A percentile compares a stretch with the other conserved stretches of the same genome.
phyloP scores from a whole-genome alignment of 1,140 invertebrate species.

The Ips typographus region DNA sequence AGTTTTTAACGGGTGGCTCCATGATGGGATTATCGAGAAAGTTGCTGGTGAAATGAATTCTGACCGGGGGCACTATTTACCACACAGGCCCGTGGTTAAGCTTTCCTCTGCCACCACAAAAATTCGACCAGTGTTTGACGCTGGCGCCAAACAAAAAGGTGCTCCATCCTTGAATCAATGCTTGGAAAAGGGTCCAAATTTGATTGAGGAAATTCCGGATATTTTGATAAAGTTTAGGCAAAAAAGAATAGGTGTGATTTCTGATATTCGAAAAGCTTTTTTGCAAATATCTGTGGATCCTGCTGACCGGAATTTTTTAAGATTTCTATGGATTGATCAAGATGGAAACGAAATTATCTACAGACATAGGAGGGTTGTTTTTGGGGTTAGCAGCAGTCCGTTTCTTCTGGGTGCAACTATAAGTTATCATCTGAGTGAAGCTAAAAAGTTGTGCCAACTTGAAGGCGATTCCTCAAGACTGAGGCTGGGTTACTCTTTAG shows the following conservation, averaged over 20 bases:
- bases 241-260: constrained; percentile 46
- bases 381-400: constrained; percentile 47
- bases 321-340: constrained; percentile 49
- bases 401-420: constrained; percentile 48
- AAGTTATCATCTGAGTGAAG: constrained; percentile 13
- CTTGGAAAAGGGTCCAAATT: constrained; percentile 47
- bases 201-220: constrained; percentile 50
- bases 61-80: constrained; percentile 29
- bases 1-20: constrained; percentile 35
- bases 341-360: constrained; percentile 8
- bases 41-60: neutral
- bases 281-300: constrained; percentile 46
- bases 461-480: neutral
- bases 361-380: constrained; percentile 42
- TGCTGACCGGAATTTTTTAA: constrained; percentile 45
- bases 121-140: constrained; percentile 33
- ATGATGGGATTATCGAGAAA: constrained; percentile 39
- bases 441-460: neutral
- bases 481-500: neutral
- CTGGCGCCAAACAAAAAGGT: constrained; percentile 12
- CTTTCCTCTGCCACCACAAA: constrained; percentile 15
- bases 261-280: constrained; percentile 53
- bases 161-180: constrained; percentile 42
- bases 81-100: constrained; percentile 34
- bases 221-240: constrained; percentile 50